Evolutionary conservation across 37 sponge, comb jelly and placozoan species (phyloP), one percentile per base, ranked within the genome.

Genomic region (Chondrilla cf. caribensis): DNA sequence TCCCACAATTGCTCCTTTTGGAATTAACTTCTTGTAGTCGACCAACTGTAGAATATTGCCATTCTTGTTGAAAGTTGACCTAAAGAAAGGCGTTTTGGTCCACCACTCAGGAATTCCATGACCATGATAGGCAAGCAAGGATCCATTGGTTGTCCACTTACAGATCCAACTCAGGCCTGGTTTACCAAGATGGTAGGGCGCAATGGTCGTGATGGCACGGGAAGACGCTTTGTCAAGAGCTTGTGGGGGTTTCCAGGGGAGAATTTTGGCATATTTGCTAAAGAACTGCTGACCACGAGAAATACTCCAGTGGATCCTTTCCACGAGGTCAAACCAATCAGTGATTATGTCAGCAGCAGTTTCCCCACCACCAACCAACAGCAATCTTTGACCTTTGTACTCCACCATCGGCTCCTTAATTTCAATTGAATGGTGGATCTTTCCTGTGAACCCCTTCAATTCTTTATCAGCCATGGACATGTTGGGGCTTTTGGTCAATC

Each of bases 331-430:
- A 26, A 70, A 70, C 88, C 86, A 87, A n/a, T 97, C 96, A 4
- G 26, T 77, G 60, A 88, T 87, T 47, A 97, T 84, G 67, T 97
- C 98, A 26, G 90, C 82, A 0, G 84, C 98, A 21, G 93, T 95
- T 83, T 97, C 96, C 19, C 98, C 98, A 36, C 96, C 92, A 17
- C 98, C 98, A 8, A 95, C 79, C 17, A 97, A 62, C 22, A 97
- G 79, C 19, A 94, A 82, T 19, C 92, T 42, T 64, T 91, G 67
- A 5, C 84, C 93, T 26, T 43, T n/a, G 54, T 80, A 75, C 47
- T 89, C 77, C 32, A 79, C 58, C 3, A 75, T 2, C 4, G 84
- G 80, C 31, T 47, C 64, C 68, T 93, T 93, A 70, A 93, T 87
- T 58, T 87, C 86, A 0, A 38, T 39, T 40, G 94, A 84, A 82